Base-by-base conservation (phyloP, 2,797 vertebrate genomes). In the Nasua narica region DNA sequence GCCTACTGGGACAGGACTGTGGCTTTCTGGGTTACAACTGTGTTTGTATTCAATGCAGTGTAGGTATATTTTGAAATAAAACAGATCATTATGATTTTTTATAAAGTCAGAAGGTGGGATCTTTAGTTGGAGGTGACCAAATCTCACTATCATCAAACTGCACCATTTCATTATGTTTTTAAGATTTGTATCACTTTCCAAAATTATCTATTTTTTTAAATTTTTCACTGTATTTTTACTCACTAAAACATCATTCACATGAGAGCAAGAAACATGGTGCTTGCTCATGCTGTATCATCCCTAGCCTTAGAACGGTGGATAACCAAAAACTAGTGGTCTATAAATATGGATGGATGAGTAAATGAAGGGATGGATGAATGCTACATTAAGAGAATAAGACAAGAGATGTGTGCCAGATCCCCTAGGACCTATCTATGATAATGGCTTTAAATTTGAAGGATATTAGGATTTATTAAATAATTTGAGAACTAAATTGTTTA, bases 11-110 rank as follows among this genome's bases (percentile, higher is more conserved):
- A 65, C 40, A 91, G 86, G 87, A 67, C 60, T 92, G 16, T 83
- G 85, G 70, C 83, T 81, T 87, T 96, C 70, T 93, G 46, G 9
- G 29, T 81, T 58, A 77, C 7, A 74, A 3, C 72, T 84, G 40
- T 89, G 74, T 91, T 95, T 83, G 29, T 76, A 70, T 29, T 78
- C 69, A 77, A 77, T 37, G 12, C 48, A 69, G 54, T 86, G 52
- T 35, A 78, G 79, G 93, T 13, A 43, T 67, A 8, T 87, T 94
- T 95, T 88, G 76, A 94, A 96, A 96, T 94, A 96, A 93, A 97
- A 94, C 5, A 54, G 56, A 56, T 43, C 35, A 60, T 65, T 86
- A 48, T 37, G 54, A 11, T 23, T 50, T 50, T 78, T 65, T 7
- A 12, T 37, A 65, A 69, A 0, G 29, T 65, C 46, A 56, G 72